These are phyloP conservation scores for Euborellia annulipes DNA, from an alignment of 1,140 invertebrate genomes.

Conservation along the genomic window DNA sequence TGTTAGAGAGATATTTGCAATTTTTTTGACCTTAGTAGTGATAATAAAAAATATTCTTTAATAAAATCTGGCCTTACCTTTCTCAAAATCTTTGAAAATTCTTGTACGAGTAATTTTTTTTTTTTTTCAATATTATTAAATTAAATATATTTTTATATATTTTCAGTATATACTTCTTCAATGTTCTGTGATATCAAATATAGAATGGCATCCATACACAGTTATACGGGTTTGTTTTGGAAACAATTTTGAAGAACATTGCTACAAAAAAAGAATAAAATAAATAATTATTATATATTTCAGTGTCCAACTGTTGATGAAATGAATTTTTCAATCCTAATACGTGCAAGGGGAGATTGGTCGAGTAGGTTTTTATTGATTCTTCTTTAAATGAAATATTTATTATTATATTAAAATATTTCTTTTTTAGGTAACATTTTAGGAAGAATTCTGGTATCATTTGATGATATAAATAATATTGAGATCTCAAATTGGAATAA, in stretches of 20 bases:
- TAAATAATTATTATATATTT: conserved; percentile 10
- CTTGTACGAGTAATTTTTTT: no score
- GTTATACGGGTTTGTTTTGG: conserved; percentile 25
- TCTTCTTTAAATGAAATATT: conserved; percentile 15
- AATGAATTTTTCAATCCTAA: conserved; percentile 26
- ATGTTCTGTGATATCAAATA: conserved; percentile 23
- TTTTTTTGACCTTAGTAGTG: no score
- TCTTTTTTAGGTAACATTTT: neutral
- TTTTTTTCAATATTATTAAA: no score
- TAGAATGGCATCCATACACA: conserved; percentile 32
- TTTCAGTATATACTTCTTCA: conserved; percentile 26
- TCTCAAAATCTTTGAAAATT: no score
- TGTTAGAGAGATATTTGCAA: no score
- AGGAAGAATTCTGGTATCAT: no score
- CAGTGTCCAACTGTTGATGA: conserved; percentile 25
- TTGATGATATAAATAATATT: no score
- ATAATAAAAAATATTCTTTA: no score
- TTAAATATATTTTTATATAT: no score
- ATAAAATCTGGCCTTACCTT: no score
- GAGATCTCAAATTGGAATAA: no score
- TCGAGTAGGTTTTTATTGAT: conserved; percentile 25
- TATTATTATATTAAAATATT: neutral
- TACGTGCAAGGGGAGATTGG: conserved; percentile 30
- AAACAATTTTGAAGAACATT: neutral
- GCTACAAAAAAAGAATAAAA: neutral